These are phyloP conservation scores for Agelas oroides DNA, from an alignment of 37 sponge, comb jelly and placozoan species.

Conservation along the genomic window DNA sequence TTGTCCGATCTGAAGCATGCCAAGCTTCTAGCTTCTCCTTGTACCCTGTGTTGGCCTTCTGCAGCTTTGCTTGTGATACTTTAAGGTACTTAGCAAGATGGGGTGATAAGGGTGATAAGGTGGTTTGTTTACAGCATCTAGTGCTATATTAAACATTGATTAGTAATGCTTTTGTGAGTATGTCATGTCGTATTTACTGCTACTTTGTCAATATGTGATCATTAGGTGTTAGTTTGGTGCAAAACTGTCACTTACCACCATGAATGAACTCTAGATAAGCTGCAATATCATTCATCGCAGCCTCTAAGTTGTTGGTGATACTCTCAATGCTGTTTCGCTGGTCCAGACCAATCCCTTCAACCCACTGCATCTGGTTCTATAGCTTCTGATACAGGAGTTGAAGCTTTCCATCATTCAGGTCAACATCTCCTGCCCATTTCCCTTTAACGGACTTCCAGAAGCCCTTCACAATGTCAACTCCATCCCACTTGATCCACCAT, in stretches of 20 bases:
- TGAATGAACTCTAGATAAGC: constrained; percentile 17
- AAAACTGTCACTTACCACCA: constrained; percentile 9
- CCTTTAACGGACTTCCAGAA: constrained; percentile 23
- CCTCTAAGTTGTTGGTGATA: neutral
- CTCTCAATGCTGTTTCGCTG: neutral
- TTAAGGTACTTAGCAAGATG: too few species aligned
- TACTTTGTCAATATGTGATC: too few species aligned
- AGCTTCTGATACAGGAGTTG: neutral
- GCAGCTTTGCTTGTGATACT: constrained; percentile 25
- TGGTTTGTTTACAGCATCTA: too few species aligned
- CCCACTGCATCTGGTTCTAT: neutral
- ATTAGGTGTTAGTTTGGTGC: too few species aligned
- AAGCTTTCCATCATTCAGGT: constrained; percentile 31
- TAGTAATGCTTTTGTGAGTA: too few species aligned
- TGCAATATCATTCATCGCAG: neutral
- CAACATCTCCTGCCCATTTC: constrained; percentile 44
- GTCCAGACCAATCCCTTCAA: neutral
- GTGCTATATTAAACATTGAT: too few species aligned
- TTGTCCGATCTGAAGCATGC: neutral
- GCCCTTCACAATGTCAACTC: too few species aligned
- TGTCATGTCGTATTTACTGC: too few species aligned
- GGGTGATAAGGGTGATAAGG: too few species aligned
- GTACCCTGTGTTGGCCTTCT: constrained; percentile 2
- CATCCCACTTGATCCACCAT: too few species aligned
- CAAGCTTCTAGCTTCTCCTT: constrained; percentile 8